A percentile compares a stretch with the other conserved stretches of the same genome.
Evolutionary conservation across 2,113 vertebrate species (phyloP).

Genomic region (Hylia prasina): DNA sequence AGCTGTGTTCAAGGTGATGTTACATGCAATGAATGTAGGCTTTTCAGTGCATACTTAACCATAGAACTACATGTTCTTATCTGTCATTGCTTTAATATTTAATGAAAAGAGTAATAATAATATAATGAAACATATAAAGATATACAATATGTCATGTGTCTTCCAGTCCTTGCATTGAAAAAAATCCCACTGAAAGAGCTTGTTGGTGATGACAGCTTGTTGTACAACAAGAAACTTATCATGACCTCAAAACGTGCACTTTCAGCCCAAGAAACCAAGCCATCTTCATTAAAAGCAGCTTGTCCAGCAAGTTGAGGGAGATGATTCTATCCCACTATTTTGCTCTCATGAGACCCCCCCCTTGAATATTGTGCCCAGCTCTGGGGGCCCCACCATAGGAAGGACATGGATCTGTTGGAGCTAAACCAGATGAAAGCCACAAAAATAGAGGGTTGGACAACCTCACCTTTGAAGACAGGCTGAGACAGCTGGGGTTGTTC

Average conservation of each 20-base stretch:
- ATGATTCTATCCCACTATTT: neutral
- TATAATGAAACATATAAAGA: neutral
- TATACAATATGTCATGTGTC: neutral
- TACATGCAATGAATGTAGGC: accelerated
- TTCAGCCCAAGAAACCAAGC: neutral
- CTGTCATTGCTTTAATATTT: neutral
- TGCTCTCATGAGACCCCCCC: accelerated
- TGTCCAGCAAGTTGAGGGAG: neutral
- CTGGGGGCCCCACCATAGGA: neutral
- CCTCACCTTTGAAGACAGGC: neutral
- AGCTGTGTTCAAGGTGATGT: neutral
- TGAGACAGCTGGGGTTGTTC: neutral
- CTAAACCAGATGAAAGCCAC: neutral
- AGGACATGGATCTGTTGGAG: neutral
- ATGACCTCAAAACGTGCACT: neutral
- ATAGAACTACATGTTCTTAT: neutral
- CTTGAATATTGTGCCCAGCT: neutral
- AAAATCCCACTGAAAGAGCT: neutral
- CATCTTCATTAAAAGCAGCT: neutral
- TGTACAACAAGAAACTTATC: neutral
- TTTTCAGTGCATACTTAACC: neutral
- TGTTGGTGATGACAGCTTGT: neutral
- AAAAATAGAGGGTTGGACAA: neutral
- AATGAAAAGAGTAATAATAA: neutral
- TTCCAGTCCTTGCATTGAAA: neutral